Conservation (phyloP, 2,113 vertebrate species). For the Osmerus mordax region DNA sequence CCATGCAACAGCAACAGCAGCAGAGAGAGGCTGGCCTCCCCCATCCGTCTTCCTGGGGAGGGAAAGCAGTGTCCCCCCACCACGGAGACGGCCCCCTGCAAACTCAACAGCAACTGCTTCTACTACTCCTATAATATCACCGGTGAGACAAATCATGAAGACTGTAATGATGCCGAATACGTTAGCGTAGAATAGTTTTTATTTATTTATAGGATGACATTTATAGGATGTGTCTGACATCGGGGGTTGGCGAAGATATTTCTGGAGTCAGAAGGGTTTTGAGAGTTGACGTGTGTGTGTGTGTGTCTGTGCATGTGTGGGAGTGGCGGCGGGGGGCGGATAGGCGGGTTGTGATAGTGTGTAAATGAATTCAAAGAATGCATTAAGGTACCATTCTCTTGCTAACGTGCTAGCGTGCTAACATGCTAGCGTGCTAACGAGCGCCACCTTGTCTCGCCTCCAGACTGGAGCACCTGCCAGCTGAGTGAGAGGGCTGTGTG, state of each 20-base stretch:
- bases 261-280: too few relatives aligned
- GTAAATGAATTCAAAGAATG: too few relatives aligned
- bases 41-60: slow-evolving; percentile 78
- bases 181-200: too few relatives aligned
- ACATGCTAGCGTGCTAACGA: neutral
- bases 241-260: too few relatives aligned
- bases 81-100: slow-evolving; percentile 78
- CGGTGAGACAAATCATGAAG: slow-evolving; percentile 66
- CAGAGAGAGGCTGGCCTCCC: slow-evolving; percentile 75
- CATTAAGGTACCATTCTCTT: neutral
- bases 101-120: slow-evolving; percentile 91
- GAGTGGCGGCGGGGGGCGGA: too few relatives aligned
- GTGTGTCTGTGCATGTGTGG: too few relatives aligned
- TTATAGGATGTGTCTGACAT: too few relatives aligned
- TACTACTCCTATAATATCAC: slow-evolving; percentile 96
- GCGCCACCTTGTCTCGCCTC: neutral
- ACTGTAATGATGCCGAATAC: too few relatives aligned
- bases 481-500: slow-evolving; percentile 93
- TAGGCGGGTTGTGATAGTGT: too few relatives aligned
- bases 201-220: too few relatives aligned
- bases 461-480: slow-evolving; percentile 99
- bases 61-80: slow-evolving; percentile 80
- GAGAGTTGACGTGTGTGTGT: too few relatives aligned
- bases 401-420: neutral
- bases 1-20: slow-evolving; percentile 80